Conservation (phyloP, 2,797 vertebrate species). For the Pampus argenteus region DNA sequence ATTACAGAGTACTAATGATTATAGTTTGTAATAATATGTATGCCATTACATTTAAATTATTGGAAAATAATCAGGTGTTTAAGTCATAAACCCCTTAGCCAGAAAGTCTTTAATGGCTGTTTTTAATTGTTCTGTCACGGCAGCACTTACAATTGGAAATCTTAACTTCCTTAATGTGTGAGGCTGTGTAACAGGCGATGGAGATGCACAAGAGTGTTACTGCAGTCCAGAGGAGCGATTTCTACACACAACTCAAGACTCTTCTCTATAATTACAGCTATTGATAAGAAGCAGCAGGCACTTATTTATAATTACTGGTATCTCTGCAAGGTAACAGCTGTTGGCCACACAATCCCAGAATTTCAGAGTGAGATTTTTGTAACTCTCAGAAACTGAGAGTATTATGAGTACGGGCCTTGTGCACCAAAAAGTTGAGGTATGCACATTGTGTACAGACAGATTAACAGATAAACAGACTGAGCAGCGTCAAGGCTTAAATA, state of each 20-base stretch:
- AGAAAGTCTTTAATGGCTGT: slow-evolving; percentile 28
- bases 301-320: slow-evolving; percentile 78
- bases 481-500: not conserved
- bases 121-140: slow-evolving; percentile 34
- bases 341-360: slow-evolving; percentile 57
- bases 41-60: slow-evolving; percentile 38
- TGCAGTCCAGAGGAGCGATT: slow-evolving; percentile 59
- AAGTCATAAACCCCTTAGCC: slow-evolving; percentile 31
- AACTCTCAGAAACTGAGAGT: slow-evolving; percentile 32
- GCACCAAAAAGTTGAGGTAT: not conserved
- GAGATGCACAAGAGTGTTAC: slow-evolving; percentile 42
- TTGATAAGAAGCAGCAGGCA: slow-evolving; percentile 80
- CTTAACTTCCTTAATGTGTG: slow-evolving; percentile 19
- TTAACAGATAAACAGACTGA: slow-evolving; percentile 3
- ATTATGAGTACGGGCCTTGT: not conserved
- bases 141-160: slow-evolving; percentile 17
- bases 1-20: slow-evolving; percentile 31
- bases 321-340: slow-evolving; percentile 78
- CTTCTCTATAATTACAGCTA: slow-evolving; percentile 76
- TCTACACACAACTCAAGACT: slow-evolving; percentile 48
- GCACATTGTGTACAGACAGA: not conserved
- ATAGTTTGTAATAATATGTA: slow-evolving; percentile 42
- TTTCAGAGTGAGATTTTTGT: slow-evolving; percentile 41
- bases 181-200: slow-evolving; percentile 11
- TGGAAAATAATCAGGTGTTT: slow-evolving; percentile 40